Percentiles rank a stretch among this genome's conserved stretches.
phyloP scores from a whole-genome alignment of 2,888 invertebrate species.

The Leptopilina syphax region DNA sequence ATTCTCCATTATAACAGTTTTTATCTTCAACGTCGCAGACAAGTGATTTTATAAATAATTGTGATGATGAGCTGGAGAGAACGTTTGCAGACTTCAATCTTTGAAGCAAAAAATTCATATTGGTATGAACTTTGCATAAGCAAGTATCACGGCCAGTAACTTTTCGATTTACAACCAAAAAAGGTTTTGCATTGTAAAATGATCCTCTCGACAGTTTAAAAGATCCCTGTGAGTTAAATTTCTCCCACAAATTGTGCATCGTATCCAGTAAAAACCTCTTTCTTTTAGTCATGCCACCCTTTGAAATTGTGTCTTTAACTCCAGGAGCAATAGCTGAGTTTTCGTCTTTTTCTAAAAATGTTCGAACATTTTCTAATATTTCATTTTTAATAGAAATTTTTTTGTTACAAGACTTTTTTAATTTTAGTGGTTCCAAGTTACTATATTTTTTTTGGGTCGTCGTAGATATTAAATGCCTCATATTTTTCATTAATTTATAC shows the following conservation, averaged over 20 bases:
- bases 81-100: constrained; percentile 41
- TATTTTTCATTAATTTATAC: constrained; percentile 37
- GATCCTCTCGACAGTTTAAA: constrained; percentile 14
- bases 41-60: constrained; percentile 19
- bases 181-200: constrained; percentile 44
- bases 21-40: constrained; percentile 27
- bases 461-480: constrained; percentile 19
- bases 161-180: constrained; percentile 43
- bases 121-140: constrained; percentile 45
- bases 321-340: constrained; percentile 49
- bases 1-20: constrained; percentile 40
- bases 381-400: background rate
- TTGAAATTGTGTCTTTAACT: constrained; percentile 44
- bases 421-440: background rate
- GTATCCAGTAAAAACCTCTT: constrained; percentile 47
- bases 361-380: constrained; percentile 18
- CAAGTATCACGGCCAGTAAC: constrained; percentile 44
- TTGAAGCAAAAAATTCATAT: constrained; percentile 41
- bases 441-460: constrained; percentile 40
- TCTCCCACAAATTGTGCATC: constrained; percentile 43
- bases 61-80: background rate
- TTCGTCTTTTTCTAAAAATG: constrained; percentile 48
- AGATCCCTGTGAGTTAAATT: constrained; percentile 33
- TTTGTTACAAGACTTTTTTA: background rate
- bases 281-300: constrained; percentile 43